Percentiles rank a stretch among this genome's conserved stretches.
Evolutionary conservation across 2,888 invertebrate genomes (phyloP).

Genomic region (Deilephila porcellus): DNA sequence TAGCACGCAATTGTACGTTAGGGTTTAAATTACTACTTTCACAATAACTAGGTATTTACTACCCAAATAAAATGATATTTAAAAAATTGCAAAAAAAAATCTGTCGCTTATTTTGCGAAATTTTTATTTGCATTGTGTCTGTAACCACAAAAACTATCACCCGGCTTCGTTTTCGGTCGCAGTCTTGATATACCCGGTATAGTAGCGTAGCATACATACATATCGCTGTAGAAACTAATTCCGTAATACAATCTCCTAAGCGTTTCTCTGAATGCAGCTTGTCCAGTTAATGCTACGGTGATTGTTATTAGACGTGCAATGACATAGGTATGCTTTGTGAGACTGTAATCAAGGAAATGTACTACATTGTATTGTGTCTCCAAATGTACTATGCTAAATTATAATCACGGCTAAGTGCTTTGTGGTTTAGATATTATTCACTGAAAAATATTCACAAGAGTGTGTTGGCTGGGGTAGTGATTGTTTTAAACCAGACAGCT

Average conservation of each 20-base stretch:
- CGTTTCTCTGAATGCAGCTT: not conserved
- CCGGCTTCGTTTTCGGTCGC: no score
- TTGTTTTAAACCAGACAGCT: not conserved
- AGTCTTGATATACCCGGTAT: no score
- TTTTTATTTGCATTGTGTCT: no score
- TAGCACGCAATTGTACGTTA: no score
- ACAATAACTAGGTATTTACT: no score
- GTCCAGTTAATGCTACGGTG: not conserved
- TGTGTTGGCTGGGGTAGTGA: not conserved
- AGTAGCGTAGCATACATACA: not conserved
- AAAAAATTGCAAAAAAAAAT: no score
- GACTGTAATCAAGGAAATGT: conserved; percentile 1
- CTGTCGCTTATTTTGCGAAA: no score
- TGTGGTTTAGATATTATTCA: not conserved
- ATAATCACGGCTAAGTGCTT: not conserved
- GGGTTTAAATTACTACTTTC: no score
- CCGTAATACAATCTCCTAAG: not conserved
- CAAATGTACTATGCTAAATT: not conserved
- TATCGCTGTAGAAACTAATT: not conserved
- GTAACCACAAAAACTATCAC: no score
- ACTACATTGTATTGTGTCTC: not conserved
- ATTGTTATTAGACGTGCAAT: conserved; percentile 10
- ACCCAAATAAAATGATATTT: no score
- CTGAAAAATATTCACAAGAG: not conserved
- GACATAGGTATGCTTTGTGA: not conserved